Percentiles rank a stretch among this genome's conserved stretches.
Conservation (phyloP, 2,888 invertebrate genomes). For the Chelonus formosanus region DNA sequence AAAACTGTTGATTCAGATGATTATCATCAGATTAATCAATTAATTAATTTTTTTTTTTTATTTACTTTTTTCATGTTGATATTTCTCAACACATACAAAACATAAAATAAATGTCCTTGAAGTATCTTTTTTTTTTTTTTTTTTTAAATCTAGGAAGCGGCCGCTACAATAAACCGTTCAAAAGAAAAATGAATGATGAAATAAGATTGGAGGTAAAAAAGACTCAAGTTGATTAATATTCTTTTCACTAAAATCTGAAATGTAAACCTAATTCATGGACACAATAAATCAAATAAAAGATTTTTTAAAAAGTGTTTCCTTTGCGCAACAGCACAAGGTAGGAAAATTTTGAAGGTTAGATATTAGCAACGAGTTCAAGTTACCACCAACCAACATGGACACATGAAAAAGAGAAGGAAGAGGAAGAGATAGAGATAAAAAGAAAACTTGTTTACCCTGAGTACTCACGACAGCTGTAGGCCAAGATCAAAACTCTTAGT, state of each 20-base stretch:
- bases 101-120: neutral
- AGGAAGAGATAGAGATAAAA: conserved; percentile 1
- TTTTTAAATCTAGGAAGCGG: neutral
- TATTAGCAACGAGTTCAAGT: no score
- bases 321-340: no score
- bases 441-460: conserved; percentile 23
- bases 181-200: neutral
- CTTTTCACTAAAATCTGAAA: conserved; percentile 1
- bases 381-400: no score
- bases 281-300: neutral
- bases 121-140: neutral
- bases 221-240: neutral
- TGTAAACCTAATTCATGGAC: neutral
- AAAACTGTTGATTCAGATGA: neutral
- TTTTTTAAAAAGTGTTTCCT: no score
- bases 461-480: conserved; percentile 24
- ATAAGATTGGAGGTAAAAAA: neutral
- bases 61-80: neutral
- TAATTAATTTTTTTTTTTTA: neutral
- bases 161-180: neutral
- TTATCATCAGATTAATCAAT: neutral
- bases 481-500: conserved; percentile 21
- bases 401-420: neutral
- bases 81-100: neutral
- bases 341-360: no score